These are phyloP conservation scores for Grus americana DNA, from an alignment of 2,113 vertebrate genomes.

Conservation along the genomic window DNA sequence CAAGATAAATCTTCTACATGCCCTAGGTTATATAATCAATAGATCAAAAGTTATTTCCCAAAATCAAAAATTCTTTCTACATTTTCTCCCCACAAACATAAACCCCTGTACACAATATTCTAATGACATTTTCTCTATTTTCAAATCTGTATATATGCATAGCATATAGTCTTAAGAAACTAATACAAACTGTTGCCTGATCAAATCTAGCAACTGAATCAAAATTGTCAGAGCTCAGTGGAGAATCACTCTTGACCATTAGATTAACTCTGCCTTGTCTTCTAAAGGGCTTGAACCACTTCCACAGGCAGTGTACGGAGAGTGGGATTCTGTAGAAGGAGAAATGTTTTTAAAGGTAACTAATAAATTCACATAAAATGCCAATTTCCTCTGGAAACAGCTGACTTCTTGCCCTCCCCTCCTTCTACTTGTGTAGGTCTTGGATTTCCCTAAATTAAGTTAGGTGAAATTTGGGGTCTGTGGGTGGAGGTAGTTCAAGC, in stretches of 20 bases:
- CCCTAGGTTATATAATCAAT: neutral
- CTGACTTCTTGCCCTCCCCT: neutral
- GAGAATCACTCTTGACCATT: neutral
- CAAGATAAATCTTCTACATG: neutral
- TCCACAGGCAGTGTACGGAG: neutral
- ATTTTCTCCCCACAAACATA: neutral
- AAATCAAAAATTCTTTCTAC: neutral
- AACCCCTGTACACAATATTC: rapidly evolving
- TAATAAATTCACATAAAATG: neutral
- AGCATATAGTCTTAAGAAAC: neutral
- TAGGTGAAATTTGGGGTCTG: neutral
- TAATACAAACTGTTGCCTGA: neutral
- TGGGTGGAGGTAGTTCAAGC: neutral
- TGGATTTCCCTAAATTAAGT: neutral
- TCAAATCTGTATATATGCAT: neutral
- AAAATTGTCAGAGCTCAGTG: neutral
- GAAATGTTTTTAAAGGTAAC: neutral
- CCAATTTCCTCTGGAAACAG: neutral
- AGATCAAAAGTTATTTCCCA: neutral
- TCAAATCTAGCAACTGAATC: neutral
- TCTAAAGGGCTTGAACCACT: neutral
- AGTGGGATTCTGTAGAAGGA: neutral
- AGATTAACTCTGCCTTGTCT: neutral
- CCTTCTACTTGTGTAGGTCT: neutral
- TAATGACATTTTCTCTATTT: neutral